A percentile compares a stretch with the other conserved stretches of the same genome.
Evolutionary conservation across 2,797 vertebrate species (phyloP).

Genomic region (Paratrypauchen microcephalus): DNA sequence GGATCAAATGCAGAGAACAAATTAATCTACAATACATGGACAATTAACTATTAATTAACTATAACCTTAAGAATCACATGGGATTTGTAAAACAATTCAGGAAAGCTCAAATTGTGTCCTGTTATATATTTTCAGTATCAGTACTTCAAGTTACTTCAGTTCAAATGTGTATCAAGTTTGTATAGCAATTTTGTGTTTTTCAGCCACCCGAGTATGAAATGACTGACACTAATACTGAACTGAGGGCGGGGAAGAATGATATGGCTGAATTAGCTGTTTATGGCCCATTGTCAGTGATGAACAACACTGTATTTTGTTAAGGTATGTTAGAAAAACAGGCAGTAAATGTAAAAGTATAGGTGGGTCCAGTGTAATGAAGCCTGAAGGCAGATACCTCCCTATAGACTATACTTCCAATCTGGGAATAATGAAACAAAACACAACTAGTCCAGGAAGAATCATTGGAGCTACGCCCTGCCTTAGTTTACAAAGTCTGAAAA

Average conservation of each 20-base stretch:
- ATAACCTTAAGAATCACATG: too few relatives aligned
- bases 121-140: too few relatives aligned
- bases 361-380: neutral
- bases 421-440: constrained; percentile 1
- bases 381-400: neutral
- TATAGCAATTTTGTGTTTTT: too few relatives aligned
- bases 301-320: neutral
- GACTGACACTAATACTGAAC: neutral
- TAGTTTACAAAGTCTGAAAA: neutral
- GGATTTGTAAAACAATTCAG: too few relatives aligned
- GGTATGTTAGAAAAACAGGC: neutral
- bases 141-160: too few relatives aligned
- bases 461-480: neutral
- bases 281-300: neutral
- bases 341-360: neutral
- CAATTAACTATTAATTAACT: too few relatives aligned
- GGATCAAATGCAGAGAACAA: too few relatives aligned
- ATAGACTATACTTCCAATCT: neutral
- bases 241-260: neutral
- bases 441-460: neutral
- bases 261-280: neutral
- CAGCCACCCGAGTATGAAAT: too few relatives aligned
- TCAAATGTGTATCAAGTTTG: too few relatives aligned
- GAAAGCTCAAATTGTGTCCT: too few relatives aligned
- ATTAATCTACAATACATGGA: too few relatives aligned